phyloP scores from a whole-genome alignment of 2,888 invertebrate genomes.

The Drosophila diplacantha region DNA sequence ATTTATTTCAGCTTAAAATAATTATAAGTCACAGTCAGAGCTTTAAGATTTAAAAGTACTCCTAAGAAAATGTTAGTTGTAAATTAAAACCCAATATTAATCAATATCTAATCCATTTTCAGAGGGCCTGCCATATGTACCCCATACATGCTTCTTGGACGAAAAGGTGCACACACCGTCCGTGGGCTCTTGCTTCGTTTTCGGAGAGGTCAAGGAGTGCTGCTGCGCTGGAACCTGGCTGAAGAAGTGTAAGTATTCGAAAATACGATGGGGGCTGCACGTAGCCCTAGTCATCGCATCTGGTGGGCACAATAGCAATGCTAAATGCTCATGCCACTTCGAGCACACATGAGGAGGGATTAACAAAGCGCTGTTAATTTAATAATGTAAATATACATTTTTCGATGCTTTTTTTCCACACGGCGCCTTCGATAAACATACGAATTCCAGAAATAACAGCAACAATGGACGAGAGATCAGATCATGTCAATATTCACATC shows the following conservation, averaged over 20 bases:
- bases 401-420: conserved; percentile 25
- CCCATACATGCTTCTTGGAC: conserved; percentile 77
- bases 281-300: not conserved
- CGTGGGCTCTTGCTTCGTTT: conserved; percentile 76
- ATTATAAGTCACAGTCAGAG: too few species aligned
- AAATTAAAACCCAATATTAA: not conserved
- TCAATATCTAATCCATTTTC: conserved; percentile 16
- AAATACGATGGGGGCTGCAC: not conserved
- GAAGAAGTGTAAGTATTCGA: conserved; percentile 73
- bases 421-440: conserved; percentile 44
- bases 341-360: conserved; percentile 40
- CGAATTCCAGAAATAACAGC: conserved; percentile 23
- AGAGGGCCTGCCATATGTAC: conserved; percentile 78
- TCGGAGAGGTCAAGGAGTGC: conserved; percentile 76
- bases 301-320: conserved; percentile 20
- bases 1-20: not conserved
- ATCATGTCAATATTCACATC: conserved; percentile 36
- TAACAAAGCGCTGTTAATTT: conserved; percentile 68
- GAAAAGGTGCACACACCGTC: conserved; percentile 73
- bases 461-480: conserved; percentile 36
- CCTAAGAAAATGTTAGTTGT: too few species aligned
- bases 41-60: too few species aligned
- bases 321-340: conserved; percentile 34
- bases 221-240: conserved; percentile 75
- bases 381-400: conserved; percentile 56